A percentile compares a stretch with the other conserved stretches of the same genome.
These are phyloP conservation scores for Delichon dasypus DNA, from an alignment of 2,797 vertebrate genomes.

Conservation along the genomic window DNA sequence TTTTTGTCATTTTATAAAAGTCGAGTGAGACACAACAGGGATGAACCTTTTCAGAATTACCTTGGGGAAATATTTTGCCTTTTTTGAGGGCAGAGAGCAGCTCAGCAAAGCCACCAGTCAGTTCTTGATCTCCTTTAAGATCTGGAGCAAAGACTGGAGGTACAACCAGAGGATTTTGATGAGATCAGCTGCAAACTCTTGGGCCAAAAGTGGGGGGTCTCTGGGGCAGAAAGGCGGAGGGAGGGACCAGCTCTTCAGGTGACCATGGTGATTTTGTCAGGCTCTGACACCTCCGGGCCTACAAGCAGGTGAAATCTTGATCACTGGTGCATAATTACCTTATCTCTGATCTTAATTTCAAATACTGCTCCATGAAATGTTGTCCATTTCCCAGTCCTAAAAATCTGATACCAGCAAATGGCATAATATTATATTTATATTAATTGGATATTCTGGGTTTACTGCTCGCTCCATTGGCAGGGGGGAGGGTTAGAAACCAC, in stretches of 20 bases:
- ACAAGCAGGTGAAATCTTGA: not conserved
- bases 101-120: not conserved
- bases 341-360: slow-evolving; percentile 5
- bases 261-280: not conserved
- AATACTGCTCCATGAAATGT: not conserved
- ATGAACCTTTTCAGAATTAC: not conserved
- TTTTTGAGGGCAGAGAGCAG: not conserved
- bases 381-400: slow-evolving; percentile 10
- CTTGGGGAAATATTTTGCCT: not conserved
- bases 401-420: not conserved
- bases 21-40: not conserved
- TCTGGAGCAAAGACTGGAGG: not conserved
- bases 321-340: not conserved
- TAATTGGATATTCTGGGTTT: slow-evolving; percentile 60
- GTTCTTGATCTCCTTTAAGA: not conserved
- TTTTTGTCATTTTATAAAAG: not conserved
- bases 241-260: not conserved
- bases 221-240: not conserved
- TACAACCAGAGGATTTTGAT: not conserved
- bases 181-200: not conserved
- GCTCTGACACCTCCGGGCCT: not conserved
- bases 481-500: not conserved
- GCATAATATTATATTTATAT: slow-evolving; percentile 8
- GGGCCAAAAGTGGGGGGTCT: not conserved
- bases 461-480: not conserved